These are phyloP conservation scores for Limnephilus lunatus DNA, from an alignment of 2,888 invertebrate genomes.

Conservation along the genomic window DNA sequence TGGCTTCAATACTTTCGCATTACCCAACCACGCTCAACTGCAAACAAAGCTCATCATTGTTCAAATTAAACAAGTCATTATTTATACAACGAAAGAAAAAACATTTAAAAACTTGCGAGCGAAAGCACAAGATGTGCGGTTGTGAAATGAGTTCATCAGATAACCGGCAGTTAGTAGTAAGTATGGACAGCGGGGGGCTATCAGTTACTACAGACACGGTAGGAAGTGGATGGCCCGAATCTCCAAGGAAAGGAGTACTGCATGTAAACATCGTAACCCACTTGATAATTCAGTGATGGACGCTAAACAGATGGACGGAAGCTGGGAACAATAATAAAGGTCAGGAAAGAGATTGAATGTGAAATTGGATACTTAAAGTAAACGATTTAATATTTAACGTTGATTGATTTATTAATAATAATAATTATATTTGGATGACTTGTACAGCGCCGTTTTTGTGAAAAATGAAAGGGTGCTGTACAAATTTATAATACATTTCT, in stretches of 20 bases:
- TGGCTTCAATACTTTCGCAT: too few relatives aligned
- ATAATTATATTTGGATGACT: too few relatives aligned
- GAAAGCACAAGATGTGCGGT: neutral
- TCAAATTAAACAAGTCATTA: neutral
- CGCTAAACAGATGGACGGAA: constrained; percentile 30
- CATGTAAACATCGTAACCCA: neutral
- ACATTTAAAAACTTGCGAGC: constrained; percentile 16
- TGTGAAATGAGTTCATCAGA: constrained; percentile 30
- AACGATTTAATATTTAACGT: too few relatives aligned
- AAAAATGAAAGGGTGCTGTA: too few relatives aligned
- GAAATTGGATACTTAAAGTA: neutral
- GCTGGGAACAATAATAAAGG: neutral
- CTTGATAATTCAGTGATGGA: neutral
- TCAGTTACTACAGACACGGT: constrained; percentile 2
- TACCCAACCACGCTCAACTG: neutral
- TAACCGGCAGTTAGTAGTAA: neutral
- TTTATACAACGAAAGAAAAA: constrained; percentile 23
- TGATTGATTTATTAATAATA: too few relatives aligned
- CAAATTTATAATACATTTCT: too few relatives aligned
- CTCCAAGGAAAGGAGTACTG: neutral
- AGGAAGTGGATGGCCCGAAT: neutral
- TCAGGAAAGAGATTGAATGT: neutral
- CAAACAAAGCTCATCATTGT: neutral
- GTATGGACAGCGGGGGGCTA: neutral
- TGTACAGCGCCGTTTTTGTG: too few relatives aligned